These are phyloP conservation scores for Mastigias papua DNA, from an alignment of 30 jellyfish, hydroid and myxozoan species.

Conservation along the genomic window DNA sequence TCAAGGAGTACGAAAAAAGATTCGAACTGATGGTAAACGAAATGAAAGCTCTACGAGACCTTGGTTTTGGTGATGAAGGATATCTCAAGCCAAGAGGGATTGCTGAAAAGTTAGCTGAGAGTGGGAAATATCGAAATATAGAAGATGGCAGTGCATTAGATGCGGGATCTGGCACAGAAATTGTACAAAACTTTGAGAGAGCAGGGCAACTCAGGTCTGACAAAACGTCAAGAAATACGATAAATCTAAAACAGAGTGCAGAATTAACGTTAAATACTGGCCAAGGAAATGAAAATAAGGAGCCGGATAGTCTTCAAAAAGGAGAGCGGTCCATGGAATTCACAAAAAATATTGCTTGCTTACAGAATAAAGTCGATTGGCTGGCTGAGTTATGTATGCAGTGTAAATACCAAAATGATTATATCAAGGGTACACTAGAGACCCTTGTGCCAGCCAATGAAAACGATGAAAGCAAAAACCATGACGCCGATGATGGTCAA, in stretches of 20 bases:
- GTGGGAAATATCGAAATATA: too few relatives aligned
- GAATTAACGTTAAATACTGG: background rate
- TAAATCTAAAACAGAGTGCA: background rate
- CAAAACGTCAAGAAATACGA: too few relatives aligned
- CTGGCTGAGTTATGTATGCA: background rate
- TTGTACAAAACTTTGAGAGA: background rate
- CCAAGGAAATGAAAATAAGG: background rate
- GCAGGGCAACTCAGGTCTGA: too few relatives aligned
- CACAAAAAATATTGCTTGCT: background rate
- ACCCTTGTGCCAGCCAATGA: background rate
- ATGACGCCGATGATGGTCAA: background rate
- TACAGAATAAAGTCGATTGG: background rate
- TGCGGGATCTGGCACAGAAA: background rate
- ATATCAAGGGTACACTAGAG: background rate
- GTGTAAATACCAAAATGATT: background rate
- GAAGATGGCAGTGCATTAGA: background rate
- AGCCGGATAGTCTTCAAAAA: background rate
- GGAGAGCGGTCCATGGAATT: background rate
- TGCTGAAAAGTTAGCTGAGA: background rate
- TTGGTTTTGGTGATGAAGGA: background rate
- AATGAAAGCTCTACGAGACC: background rate
- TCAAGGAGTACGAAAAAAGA: slow-evolving; percentile 18
- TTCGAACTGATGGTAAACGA: slow-evolving; percentile 34
- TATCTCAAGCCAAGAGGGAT: background rate
- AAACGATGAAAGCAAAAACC: background rate